Evolutionary conservation across 2,888 invertebrate genomes (phyloP).

Genomic region (Tinea trinotella): DNA sequence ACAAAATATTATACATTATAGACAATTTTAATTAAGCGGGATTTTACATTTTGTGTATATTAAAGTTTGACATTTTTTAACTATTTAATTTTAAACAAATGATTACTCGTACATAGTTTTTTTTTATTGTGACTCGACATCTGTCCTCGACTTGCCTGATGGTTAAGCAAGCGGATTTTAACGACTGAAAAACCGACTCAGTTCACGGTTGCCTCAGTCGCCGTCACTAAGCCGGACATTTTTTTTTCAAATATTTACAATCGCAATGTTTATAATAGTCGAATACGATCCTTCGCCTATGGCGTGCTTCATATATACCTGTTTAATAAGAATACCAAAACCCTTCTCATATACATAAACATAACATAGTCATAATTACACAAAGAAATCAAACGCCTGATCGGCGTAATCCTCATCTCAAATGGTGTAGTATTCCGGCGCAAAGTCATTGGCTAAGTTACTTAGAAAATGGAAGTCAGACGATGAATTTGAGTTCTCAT

Average conservation of each 20-base stretch:
- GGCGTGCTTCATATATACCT: not conserved
- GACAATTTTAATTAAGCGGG: conserved; percentile 1
- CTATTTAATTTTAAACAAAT: too few relatives aligned
- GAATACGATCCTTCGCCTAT: conserved; percentile 13
- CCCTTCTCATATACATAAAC: not conserved
- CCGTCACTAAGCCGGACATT: too few relatives aligned
- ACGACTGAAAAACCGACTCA: too few relatives aligned
- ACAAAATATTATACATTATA: conserved; percentile 11
- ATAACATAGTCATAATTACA: conserved; percentile 38
- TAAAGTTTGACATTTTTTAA: too few relatives aligned
- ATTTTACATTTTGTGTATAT: too few relatives aligned
- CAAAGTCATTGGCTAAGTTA: conserved; percentile 93
- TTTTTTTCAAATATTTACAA: conserved; percentile 64
- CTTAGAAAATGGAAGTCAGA: conserved; percentile 95
- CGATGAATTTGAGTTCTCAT: conserved; percentile 92
- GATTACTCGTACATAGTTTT: too few relatives aligned
- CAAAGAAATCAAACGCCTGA: conserved; percentile 67
- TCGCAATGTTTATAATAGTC: conserved; percentile 24
- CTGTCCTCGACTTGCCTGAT: too few relatives aligned
- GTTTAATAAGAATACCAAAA: conserved; percentile 5
- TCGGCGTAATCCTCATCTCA: conserved; percentile 72
- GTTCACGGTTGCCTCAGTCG: too few relatives aligned
- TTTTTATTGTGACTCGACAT: too few relatives aligned
- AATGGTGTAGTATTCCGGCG: conserved; percentile 88
- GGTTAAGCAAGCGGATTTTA: too few relatives aligned